Conservation (phyloP, 2,888 invertebrate species). For the Philhelius pedissequus region DNA sequence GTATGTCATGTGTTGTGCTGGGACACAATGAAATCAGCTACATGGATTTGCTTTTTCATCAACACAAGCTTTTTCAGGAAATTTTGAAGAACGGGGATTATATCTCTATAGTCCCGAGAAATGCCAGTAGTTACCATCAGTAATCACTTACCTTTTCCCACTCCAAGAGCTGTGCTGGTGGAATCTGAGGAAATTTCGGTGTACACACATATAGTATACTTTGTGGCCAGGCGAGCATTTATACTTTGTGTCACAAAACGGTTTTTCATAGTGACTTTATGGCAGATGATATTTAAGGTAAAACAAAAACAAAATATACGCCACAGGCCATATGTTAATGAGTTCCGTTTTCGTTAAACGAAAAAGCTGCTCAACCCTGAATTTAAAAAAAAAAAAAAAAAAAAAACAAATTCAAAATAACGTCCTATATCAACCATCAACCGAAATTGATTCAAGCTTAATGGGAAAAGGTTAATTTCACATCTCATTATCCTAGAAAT, state of each 20-base stretch:
- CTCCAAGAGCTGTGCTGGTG: background rate
- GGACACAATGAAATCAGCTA: constrained; percentile 54
- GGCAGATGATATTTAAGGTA: constrained; percentile 17
- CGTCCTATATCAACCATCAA: background rate
- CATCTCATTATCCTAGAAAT: constrained; percentile 27
- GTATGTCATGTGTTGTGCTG: constrained; percentile 40
- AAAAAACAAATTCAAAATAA: background rate
- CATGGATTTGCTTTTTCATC: constrained; percentile 42
- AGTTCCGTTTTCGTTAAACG: constrained; percentile 56
- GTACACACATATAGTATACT: no score
- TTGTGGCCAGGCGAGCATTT: constrained; percentile 39
- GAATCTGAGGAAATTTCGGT: constrained; percentile 25
- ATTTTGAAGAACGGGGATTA: background rate
- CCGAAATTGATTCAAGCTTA: constrained; percentile 64
- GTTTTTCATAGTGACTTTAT: constrained; percentile 29
- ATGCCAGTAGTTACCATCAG: background rate
- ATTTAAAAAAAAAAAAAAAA: background rate
- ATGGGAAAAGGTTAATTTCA: constrained; percentile 58
- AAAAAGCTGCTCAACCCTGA: constrained; percentile 38
- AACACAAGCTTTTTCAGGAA: constrained; percentile 2
- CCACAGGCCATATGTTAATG: constrained; percentile 59
- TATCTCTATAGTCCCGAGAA: no score
- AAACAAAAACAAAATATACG: background rate
- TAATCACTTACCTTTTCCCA: background rate
- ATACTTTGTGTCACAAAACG: constrained; percentile 30